These are phyloP conservation scores for Corydoras maculifer DNA, from an alignment of 2,113 vertebrate genomes.

Conservation along the genomic window DNA sequence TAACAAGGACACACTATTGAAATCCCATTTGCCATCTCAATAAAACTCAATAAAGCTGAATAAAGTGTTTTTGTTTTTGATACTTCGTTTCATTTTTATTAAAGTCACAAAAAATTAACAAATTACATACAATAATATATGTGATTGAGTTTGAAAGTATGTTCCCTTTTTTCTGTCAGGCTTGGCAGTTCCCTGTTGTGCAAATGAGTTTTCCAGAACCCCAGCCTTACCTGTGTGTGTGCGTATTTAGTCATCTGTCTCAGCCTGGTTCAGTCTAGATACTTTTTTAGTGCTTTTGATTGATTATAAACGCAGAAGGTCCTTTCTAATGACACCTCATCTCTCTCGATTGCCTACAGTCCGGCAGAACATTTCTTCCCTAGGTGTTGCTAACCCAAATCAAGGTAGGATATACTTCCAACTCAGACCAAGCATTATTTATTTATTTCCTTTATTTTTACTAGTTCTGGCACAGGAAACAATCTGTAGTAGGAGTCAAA, in stretches of 20 bases:
- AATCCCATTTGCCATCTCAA: conserved; percentile 1
- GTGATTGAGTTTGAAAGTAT: conserved; percentile 75
- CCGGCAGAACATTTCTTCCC: conserved; percentile 97
- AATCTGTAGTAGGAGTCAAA: conserved; percentile 23
- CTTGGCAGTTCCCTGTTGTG: conserved; percentile 72
- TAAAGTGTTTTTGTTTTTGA: conserved; percentile 5
- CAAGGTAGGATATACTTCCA: conserved; percentile 86
- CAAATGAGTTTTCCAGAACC: conserved; percentile 63
- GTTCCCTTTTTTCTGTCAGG: conserved; percentile 73
- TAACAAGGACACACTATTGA: neutral
- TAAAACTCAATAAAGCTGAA: neutral
- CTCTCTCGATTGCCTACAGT: conserved; percentile 92
- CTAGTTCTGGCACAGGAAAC: conserved; percentile 42
- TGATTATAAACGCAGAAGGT: conserved; percentile 52
- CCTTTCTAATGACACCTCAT: conserved; percentile 87
- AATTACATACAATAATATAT: conserved; percentile 68
- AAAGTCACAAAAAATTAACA: conserved; percentile 46
- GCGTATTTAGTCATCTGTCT: conserved; percentile 78
- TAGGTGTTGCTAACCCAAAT: conserved; percentile 99
- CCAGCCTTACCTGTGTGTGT: conserved; percentile 62
- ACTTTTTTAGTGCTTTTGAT: conserved; percentile 60
- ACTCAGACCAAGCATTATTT: conserved; percentile 57
- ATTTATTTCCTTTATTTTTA: conserved; percentile 26
- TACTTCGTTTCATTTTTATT: conserved; percentile 43
- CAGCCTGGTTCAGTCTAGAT: conserved; percentile 62